Percentiles rank a stretch among this genome's conserved stretches.
phyloP scores from a whole-genome alignment of 2,888 invertebrate species.

The Proisotoma minuta region DNA sequence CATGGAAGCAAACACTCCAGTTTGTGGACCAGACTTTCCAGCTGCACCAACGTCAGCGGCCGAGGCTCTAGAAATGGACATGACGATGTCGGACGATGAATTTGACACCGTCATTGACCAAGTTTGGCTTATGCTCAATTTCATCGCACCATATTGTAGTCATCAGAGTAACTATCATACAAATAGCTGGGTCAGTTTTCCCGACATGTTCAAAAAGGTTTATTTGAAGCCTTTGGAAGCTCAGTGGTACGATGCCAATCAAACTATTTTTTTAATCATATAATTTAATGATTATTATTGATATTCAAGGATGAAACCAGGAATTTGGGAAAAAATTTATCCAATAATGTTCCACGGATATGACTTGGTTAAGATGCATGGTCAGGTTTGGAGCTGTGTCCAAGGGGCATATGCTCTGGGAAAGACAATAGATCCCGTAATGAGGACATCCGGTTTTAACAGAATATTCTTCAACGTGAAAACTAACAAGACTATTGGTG shows the following conservation, averaged over 20 bases:
- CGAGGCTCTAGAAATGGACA: neutral
- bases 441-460: neutral
- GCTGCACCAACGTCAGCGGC: too few relatives aligned
- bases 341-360: neutral
- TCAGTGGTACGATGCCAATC: neutral
- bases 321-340: neutral
- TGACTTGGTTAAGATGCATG: neutral
- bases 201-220: neutral
- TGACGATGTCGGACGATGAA: constrained; percentile 10
- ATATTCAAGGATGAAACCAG: neutral
- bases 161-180: neutral
- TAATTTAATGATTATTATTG: neutral
- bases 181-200: constrained; percentile 18
- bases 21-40: too few relatives aligned
- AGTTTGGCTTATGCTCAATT: constrained; percentile 24
- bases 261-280: neutral
- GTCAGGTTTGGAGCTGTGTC: neutral
- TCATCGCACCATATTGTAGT: constrained; percentile 17
- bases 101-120: constrained; percentile 26
- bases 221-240: neutral
- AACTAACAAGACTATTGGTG: too few relatives aligned
- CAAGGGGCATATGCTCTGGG: neutral
- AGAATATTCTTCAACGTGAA: neutral
- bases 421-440: neutral
- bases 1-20: too few relatives aligned